Base-by-base conservation (phyloP, 2,797 vertebrate species). In the Danio aesculapii region DNA sequence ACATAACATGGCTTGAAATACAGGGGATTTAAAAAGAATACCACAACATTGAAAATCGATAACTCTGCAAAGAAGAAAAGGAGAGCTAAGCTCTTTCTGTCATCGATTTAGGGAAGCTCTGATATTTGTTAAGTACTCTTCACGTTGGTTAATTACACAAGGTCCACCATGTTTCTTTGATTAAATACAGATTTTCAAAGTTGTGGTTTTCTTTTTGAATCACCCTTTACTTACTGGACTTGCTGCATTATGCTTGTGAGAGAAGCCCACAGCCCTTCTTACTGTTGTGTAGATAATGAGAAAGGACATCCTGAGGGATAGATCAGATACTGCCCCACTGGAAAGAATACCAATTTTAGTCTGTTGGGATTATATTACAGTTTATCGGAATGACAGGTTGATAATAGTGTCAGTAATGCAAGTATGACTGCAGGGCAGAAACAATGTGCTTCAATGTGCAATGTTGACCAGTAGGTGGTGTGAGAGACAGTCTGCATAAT, bases 381-480 rank as follows among this genome's bases (percentile, higher is more conserved):
- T n/a, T 62, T 62, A 39, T 8, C 8, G 9, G 3, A 17, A 43
- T 39, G 2, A 71, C 17, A 30, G 6, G 47, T 16, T 17, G n/a
- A 63, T 47, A 61, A 12, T 21, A 44, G 14, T 76, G 7, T 67
- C 12, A 19, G 16, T 64, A 46, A 9, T 64, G 5, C 41, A 21
- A 57, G 12, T 17, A 19, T 41, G 21, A 17, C 39, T 62, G 19
- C 21, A 50, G 41, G 12, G 57, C 10, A 17, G 46, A 44, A n/a
- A n/a, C n/a, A n/a, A 3, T 52, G 6, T 41, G 14, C 43, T 41
- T 55, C 30, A 9, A 39, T 62, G 12, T 77, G 21, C 76, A 5
- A 17, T 49, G 9, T 64, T 81, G 39, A 72, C 86, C 87, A 87
- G 69, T 80, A 84, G 88, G 81, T 87, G 88, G 83, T 86, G 63